phyloP scores from a whole-genome alignment of 2,113 vertebrate genomes.

The Murina feae region DNA sequence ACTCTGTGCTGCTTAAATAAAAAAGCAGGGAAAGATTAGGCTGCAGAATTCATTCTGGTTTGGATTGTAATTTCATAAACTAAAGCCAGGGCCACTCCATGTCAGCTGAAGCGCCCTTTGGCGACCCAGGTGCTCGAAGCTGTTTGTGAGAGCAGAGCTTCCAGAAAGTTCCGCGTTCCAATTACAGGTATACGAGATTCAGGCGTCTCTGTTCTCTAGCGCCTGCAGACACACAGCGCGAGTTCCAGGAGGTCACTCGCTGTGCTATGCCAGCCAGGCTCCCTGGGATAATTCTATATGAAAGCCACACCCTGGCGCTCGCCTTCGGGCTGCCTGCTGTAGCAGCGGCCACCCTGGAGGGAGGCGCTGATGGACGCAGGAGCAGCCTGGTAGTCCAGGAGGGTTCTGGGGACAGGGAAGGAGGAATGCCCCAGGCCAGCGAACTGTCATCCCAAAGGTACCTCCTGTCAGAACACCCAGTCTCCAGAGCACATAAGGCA shows the following conservation, averaged over 20 bases:
- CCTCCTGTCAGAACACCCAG: slow-evolving; percentile 24
- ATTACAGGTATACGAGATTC: not conserved
- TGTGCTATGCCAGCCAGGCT: not conserved
- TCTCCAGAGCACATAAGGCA: not conserved
- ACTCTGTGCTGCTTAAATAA: slow-evolving; percentile 59
- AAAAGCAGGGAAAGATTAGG: slow-evolving; percentile 19
- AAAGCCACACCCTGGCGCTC: not conserved
- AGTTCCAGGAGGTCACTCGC: not conserved
- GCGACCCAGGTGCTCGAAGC: not conserved
- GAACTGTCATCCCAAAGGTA: not conserved
- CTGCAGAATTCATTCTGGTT: not conserved
- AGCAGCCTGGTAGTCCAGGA: not conserved
- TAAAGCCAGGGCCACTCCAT: not conserved
- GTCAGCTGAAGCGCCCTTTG: not conserved
- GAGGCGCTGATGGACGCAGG: not conserved
- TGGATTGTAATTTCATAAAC: not conserved
- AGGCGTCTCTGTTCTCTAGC: not conserved
- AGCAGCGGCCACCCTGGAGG: not conserved
- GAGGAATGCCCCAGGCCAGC: not conserved
- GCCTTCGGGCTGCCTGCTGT: no score
- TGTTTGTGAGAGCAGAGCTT: not conserved
- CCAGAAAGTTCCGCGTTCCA: not conserved
- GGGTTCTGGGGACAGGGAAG: not conserved
- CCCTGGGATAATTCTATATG: not conserved
- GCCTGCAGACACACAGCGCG: not conserved